Percentiles rank a stretch among this genome's conserved stretches.
Conservation (phyloP, 2,888 invertebrate genomes). For the Trisateles emortualis region DNA sequence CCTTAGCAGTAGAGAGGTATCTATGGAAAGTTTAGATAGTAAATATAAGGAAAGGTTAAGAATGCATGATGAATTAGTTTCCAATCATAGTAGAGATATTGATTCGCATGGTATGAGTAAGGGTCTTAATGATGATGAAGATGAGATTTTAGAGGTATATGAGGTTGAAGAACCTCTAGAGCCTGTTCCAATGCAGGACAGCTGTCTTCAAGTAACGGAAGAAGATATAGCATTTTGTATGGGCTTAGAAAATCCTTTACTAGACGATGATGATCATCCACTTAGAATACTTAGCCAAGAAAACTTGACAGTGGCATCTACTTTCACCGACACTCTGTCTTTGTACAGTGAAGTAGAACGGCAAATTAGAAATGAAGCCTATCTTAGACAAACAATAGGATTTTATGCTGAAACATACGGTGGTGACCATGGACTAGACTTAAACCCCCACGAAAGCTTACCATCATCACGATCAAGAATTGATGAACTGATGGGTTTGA, state of each 20-base stretch:
- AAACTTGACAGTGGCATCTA: slow-evolving; percentile 96
- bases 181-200: slow-evolving; percentile 95
- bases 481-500: slow-evolving; percentile 93
- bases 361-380: slow-evolving; percentile 88
- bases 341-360: slow-evolving; percentile 89
- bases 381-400: slow-evolving; percentile 85
- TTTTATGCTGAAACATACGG: slow-evolving; percentile 85
- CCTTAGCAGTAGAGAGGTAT: slow-evolving; percentile 93
- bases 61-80: slow-evolving; percentile 85
- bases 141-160: slow-evolving; percentile 92
- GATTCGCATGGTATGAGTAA: slow-evolving; percentile 81
- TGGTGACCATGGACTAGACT: slow-evolving; percentile 66
- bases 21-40: slow-evolving; percentile 93
- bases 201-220: slow-evolving; percentile 96
- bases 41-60: slow-evolving; percentile 91
- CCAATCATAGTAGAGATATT: slow-evolving; percentile 86
- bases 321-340: slow-evolving; percentile 92
- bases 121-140: slow-evolving; percentile 80
- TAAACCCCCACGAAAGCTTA: slow-evolving; percentile 82
- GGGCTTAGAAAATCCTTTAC: slow-evolving; percentile 90
- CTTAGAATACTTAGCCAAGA: slow-evolving; percentile 96
- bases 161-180: slow-evolving; percentile 93
- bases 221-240: slow-evolving; percentile 96
- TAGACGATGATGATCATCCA: slow-evolving; percentile 93
- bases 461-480: slow-evolving; percentile 87